Percentiles rank a stretch among this genome's conserved stretches.
Evolutionary conservation across 2,797 vertebrate species (phyloP).

Genomic region (Monodelphis domestica): DNA sequence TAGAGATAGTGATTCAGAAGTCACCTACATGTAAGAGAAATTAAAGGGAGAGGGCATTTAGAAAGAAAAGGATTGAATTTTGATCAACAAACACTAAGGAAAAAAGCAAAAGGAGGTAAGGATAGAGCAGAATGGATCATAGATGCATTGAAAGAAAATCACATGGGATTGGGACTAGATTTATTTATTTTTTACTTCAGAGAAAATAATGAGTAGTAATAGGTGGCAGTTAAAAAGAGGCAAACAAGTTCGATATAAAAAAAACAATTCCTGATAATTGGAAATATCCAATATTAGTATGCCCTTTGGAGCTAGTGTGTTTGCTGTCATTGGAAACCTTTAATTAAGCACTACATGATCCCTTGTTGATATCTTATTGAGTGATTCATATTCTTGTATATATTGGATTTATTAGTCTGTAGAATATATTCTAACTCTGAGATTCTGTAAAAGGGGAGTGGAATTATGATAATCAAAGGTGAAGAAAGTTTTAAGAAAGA

Average conservation of each 20-base stretch:
- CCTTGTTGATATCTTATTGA: not conserved
- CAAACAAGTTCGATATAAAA: not conserved
- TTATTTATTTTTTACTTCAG: not conserved
- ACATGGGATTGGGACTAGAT: not conserved
- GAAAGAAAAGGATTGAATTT: not conserved
- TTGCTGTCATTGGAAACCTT: not conserved
- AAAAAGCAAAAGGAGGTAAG: not conserved
- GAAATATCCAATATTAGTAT: not conserved
- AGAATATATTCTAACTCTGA: not conserved
- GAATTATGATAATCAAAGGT: not conserved
- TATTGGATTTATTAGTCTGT: not conserved
- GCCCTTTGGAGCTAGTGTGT: not conserved
- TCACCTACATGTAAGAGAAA: not conserved
- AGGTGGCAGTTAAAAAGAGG: not conserved
- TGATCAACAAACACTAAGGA: not conserved
- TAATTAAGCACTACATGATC: not conserved
- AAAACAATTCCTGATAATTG: not conserved
- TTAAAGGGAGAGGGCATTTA: not conserved
- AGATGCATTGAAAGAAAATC: not conserved
- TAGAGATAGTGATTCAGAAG: not conserved
- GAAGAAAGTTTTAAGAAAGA: conserved; percentile 12
- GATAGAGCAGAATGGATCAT: not conserved
- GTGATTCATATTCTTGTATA: not conserved
- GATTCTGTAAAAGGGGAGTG: not conserved
- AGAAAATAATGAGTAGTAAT: not conserved